Percentiles rank a stretch among this genome's conserved stretches.
These are phyloP conservation scores for Oreonectes daqikongensis DNA, from an alignment of 2,797 vertebrate species.

Conservation along the genomic window DNA sequence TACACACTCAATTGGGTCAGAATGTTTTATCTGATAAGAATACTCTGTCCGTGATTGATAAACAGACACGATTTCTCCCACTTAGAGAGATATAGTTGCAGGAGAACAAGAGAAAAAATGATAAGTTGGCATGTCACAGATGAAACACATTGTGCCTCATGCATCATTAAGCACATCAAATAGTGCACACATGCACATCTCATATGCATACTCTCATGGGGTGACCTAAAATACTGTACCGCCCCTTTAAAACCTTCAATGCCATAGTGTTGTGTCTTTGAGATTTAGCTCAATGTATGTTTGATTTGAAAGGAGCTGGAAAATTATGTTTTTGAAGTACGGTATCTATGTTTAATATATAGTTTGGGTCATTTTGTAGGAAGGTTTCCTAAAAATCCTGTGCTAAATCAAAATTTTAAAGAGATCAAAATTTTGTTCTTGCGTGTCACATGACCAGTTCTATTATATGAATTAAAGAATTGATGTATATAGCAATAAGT, in stretches of 20 bases:
- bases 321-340: too few relatives aligned
- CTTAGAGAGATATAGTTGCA: constrained; percentile 14
- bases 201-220: neutral
- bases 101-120: constrained; percentile 1
- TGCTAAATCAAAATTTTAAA: too few relatives aligned
- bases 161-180: constrained; percentile 30
- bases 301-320: neutral
- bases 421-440: too few relatives aligned
- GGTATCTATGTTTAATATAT: too few relatives aligned
- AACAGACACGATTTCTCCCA: constrained; percentile 20
- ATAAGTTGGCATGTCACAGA: constrained; percentile 21
- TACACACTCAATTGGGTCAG: too few relatives aligned
- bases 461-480: too few relatives aligned
- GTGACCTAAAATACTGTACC: constrained; percentile 27
- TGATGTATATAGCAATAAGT: too few relatives aligned
- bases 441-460: too few relatives aligned
- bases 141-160: constrained; percentile 28
- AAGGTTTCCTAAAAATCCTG: too few relatives aligned
- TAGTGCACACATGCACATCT: neutral
- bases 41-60: constrained; percentile 9
- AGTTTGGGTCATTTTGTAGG: too few relatives aligned
- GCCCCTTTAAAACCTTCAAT: neutral
- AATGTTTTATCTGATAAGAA: too few relatives aligned
- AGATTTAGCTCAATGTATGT: neutral
- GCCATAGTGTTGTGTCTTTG: neutral